Conservation (phyloP, 2,113 vertebrate species). For the Gadus macrocephalus region DNA sequence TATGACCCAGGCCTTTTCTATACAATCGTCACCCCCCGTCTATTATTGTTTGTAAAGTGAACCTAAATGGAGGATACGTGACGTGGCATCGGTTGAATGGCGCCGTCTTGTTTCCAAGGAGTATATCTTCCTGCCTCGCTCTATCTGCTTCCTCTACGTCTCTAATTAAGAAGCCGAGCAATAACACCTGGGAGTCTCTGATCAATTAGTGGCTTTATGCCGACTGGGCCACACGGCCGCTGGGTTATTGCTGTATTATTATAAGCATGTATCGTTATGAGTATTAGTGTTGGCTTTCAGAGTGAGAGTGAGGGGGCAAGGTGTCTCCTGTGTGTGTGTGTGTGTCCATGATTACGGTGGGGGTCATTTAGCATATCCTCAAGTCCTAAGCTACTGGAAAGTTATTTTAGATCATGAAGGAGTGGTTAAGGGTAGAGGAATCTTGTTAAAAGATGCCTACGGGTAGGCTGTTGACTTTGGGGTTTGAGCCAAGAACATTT, state of each 20-base stretch:
- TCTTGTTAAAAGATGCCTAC: too few relatives aligned
- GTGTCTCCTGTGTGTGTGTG: too few relatives aligned
- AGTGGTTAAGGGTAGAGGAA: too few relatives aligned
- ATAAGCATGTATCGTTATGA: too few relatives aligned
- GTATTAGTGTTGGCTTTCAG: conserved; percentile 2
- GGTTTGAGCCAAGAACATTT: too few relatives aligned
- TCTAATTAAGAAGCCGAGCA: conserved; percentile 50
- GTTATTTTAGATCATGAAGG: too few relatives aligned
- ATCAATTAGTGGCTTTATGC: conserved; percentile 48
- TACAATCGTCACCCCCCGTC: background rate
- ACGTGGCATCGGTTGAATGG: conserved; percentile 14
- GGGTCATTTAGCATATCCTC: too few relatives aligned
- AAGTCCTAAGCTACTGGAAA: too few relatives aligned
- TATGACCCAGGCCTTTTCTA: too few relatives aligned
- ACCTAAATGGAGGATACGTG: conserved; percentile 31
- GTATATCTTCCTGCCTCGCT: conserved; percentile 14
- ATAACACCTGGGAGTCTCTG: conserved; percentile 50
- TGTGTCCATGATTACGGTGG: too few relatives aligned
- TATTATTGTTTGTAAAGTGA: background rate
- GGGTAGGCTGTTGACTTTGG: too few relatives aligned
- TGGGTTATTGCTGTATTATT: too few relatives aligned
- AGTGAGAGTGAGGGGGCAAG: conserved; percentile 5
- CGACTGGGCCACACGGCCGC: background rate
- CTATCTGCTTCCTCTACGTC: conserved; percentile 22
- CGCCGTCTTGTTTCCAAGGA: conserved; percentile 28